Percentiles rank a stretch among this genome's conserved stretches.
phyloP scores from a whole-genome alignment of 2,888 invertebrate genomes.

The Zygogramma bicolorata region DNA sequence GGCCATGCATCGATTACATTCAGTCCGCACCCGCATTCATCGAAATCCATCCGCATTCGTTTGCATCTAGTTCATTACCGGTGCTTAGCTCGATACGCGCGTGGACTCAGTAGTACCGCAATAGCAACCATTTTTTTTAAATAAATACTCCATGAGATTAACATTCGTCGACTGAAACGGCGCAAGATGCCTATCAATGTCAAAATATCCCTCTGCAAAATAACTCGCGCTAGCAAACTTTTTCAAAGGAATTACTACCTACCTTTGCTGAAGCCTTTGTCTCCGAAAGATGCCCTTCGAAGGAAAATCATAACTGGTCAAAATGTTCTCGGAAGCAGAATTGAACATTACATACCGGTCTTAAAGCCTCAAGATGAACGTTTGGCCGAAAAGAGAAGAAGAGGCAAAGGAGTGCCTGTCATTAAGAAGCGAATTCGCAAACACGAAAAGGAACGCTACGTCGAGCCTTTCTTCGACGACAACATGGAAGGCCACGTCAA shows the following conservation, averaged over 20 bases:
- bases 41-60: constrained; percentile 52
- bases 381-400: constrained; percentile 53
- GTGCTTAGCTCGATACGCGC: constrained; percentile 51
- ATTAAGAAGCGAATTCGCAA: constrained; percentile 61
- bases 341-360: constrained; percentile 84
- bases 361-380: constrained; percentile 68
- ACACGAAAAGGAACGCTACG: constrained; percentile 57
- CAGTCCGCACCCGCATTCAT: constrained; percentile 47
- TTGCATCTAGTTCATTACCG: constrained; percentile 59
- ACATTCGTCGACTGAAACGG: constrained; percentile 20
- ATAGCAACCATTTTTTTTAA: constrained; percentile 41
- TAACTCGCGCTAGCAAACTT: constrained; percentile 83
- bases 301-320: constrained; percentile 84
- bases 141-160: constrained; percentile 23
- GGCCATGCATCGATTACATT: constrained; percentile 53
- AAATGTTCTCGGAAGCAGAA: constrained; percentile 70
- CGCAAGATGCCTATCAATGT: constrained; percentile 62
- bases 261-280: constrained; percentile 83
- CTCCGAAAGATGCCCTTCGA: constrained; percentile 83
- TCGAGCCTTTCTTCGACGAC: constrained; percentile 62
- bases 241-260: constrained; percentile 86
- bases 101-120: constrained; percentile 47
- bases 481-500: constrained; percentile 60
- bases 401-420: constrained; percentile 62
- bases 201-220: constrained; percentile 76